Conservation (phyloP, 1,140 invertebrate genomes). For the Drosophila baimaii region DNA sequence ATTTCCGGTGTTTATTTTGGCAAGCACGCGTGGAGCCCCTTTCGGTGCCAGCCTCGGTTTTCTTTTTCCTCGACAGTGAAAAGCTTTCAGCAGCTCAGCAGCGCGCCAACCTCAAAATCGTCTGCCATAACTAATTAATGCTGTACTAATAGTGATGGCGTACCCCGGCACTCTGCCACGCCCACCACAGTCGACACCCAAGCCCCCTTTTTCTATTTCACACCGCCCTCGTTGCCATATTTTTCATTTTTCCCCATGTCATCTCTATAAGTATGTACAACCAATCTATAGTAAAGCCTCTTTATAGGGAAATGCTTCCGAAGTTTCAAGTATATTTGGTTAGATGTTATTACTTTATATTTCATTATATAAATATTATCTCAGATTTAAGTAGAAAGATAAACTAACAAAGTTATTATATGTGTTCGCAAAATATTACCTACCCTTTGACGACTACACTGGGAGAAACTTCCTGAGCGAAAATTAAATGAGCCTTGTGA, state of each 20-base stretch:
- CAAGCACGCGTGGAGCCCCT: constrained; percentile 1
- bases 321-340: too few relatives aligned
- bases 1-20: constrained; percentile 51
- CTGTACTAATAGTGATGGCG: constrained; percentile 75
- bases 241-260: constrained; percentile 14
- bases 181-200: constrained; percentile 28
- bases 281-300: not conserved
- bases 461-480: too few relatives aligned
- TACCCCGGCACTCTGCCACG: constrained; percentile 41
- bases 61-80: constrained; percentile 60
- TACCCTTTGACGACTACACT: too few relatives aligned
- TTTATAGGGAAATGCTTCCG: too few relatives aligned
- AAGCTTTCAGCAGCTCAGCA: constrained; percentile 76
- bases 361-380: too few relatives aligned
- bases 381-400: too few relatives aligned
- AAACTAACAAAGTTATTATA: too few relatives aligned
- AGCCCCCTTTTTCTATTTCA: constrained; percentile 9
- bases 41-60: not conserved
- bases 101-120: constrained; percentile 82
- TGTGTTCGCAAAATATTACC: not conserved
- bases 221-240: not conserved
- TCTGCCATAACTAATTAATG: constrained; percentile 85
- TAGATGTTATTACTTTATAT: too few relatives aligned
- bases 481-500: too few relatives aligned
- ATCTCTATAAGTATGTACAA: constrained; percentile 25